Base-by-base conservation (phyloP, 2,113 vertebrate species). In the Ranitomeya imitator region DNA sequence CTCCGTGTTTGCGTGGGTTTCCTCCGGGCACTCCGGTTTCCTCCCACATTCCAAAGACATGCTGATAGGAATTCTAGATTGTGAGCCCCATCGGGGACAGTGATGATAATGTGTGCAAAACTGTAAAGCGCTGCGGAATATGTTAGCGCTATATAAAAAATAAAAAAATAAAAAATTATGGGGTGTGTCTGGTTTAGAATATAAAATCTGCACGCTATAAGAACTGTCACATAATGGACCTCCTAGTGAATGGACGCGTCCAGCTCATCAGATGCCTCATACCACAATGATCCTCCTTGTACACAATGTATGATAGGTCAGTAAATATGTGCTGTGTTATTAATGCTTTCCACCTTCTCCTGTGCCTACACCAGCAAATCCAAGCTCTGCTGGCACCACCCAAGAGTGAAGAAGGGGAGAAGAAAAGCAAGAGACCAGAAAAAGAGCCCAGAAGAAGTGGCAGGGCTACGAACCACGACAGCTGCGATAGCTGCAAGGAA, bases 401-500 rank as follows among this genome's bases (percentile, higher is more conserved):
- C 73, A 97, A 97, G 94, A 97, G 97, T 21, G 97, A 98, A 90
- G 97, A 98, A 86, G 94, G 96, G 26, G 97, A 98, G 90, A 98
- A 97, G 93, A 95, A 95, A 93, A 94, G 91, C 93, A 94, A 96
- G 92, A 96, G 96, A 94, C 94, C 96, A 83, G 97, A 97, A 90
- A 95, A 97, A 92, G 97, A 98, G 93, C 96, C 96, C 79, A 94
- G 97, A 93, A 95, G 97, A 90, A 98, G 96, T 92, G 97, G 97
- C 91, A 93, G 97, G 92, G 97, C 97, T 93, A 98, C 97, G 90
- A 98, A 99, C 95, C 97, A 98, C 91, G 97, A 99, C 94, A 98
- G 97, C 94, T 98, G 97, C 91, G 97, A 99, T 91, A 99, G 97
- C 91, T 99, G 97, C 94, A 95, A 97, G 92, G 97, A 99, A 93